phyloP scores from a whole-genome alignment of 1,140 invertebrate genomes.

The Babylonia areolata region DNA sequence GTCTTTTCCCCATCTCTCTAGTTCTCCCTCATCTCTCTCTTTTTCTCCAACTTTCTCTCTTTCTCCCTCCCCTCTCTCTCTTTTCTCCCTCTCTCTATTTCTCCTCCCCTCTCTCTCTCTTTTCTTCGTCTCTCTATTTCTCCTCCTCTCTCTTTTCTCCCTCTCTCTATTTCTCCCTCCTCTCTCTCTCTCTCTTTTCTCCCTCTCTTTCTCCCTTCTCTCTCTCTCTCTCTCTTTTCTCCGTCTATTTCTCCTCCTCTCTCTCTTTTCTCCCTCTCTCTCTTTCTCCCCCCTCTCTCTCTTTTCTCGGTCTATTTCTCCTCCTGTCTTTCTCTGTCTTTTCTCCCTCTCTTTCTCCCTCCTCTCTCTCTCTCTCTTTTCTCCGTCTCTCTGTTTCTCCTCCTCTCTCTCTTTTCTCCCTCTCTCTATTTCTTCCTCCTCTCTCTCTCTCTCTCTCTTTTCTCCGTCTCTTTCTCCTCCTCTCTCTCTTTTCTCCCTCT shows the following conservation, averaged over 20 bases:
- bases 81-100: neutral
- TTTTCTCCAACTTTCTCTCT: neutral
- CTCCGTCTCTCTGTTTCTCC: neutral
- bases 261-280: neutral
- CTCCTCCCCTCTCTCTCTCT: too few species aligned
- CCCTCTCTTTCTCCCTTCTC: neutral
- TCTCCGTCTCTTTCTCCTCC: neutral
- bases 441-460: neutral
- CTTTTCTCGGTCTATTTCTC: neutral
- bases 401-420: neutral
- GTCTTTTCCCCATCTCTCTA: neutral
- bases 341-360: neutral
- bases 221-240: neutral
- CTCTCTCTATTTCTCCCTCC: neutral
- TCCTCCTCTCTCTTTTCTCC: neutral
- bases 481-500: neutral
- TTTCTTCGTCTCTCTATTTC: too few species aligned
- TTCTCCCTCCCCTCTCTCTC: neutral
- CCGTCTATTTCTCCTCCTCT: neutral
- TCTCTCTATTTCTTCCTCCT: too few species aligned
- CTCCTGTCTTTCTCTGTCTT: neutral
- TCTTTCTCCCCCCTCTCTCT: neutral
- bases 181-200: neutral
- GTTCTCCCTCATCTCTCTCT: neutral
- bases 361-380: neutral